Evolutionary conservation across 2,113 vertebrate genomes (phyloP), one percentile per base, ranked within the genome.

Genomic region (Pangasianodon hypophthalmus): DNA sequence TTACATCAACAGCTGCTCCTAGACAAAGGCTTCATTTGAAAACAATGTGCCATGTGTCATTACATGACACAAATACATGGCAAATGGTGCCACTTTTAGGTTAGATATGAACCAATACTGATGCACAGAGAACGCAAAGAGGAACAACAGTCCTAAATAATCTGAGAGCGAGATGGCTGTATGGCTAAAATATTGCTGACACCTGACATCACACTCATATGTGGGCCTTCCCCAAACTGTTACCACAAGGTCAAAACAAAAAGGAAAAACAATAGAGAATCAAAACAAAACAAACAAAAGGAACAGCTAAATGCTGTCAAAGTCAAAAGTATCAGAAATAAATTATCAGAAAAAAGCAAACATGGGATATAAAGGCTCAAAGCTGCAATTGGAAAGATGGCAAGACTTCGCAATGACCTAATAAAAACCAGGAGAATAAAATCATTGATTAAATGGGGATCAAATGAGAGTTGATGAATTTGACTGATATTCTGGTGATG

Each of bases 21-120:
- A 19, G 54, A 85, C 18, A 37, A 56, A 4, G 48, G 10, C 80
- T 56, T 79, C 75, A 60, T 60, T 60, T 81, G 32, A 88, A 88
- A 77, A 90, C 44, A 67, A 32, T 56, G 50, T 48, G 29, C 64
- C 44, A 71, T 90, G 29, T 83, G 4, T 14, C 54, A 83, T 62
- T 54, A 60, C 44, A 80, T 84, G 54, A 44, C 46, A 79, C 52
- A 10, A 58, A 18, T 29, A 7, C 5, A 24, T 62, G 58, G 71
- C 9, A 19, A 37, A 7, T 44, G 2, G 6, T 67, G 32, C 11
- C 37, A 44, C 58, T 29, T 16, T 48, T 24, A 8, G 16, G 7
- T 69, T 52, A 69, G 32, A 32, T 69, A 71, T 18, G 46, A 71
- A 80, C 44, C 13, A 52, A 26, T 67, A 69, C 32, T 85, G 24